Conservation (phyloP, 2,113 vertebrate species). For the Ceyx margarethae region DNA sequence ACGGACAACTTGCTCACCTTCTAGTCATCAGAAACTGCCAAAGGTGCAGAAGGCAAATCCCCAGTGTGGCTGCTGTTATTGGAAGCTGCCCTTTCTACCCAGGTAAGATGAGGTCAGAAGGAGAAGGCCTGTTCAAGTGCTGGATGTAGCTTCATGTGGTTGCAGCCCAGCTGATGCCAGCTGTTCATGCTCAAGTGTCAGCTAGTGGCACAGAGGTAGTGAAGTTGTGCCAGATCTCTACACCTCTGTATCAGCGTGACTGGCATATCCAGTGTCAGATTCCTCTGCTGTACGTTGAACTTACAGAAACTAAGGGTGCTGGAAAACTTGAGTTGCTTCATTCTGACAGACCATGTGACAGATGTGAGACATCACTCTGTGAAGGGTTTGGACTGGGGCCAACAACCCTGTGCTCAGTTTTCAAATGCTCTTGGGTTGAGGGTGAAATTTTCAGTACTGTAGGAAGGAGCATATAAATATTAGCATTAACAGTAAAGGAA, state of each 20-base stretch:
- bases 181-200: not conserved
- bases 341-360: rapidly evolving
- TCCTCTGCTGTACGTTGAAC: not conserved
- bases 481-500: not conserved
- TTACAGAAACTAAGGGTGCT: not conserved
- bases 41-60: not conserved
- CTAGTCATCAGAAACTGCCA: not conserved
- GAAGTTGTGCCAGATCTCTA: not conserved
- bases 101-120: not conserved
- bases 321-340: not conserved
- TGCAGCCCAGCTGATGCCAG: not conserved
- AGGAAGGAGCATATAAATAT: not conserved
- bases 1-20: not conserved
- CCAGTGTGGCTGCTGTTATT: not conserved
- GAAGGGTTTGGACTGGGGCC: not conserved
- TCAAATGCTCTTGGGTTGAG: not conserved
- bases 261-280: not conserved
- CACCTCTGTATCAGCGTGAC: not conserved
- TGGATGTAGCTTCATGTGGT: not conserved
- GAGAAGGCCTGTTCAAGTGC: not conserved
- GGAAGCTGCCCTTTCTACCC: not conserved
- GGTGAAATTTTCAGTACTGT: not conserved
- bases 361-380: not conserved
- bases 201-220: not conserved
- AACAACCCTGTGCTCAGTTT: too few species aligned